A percentile compares a stretch with the other conserved stretches of the same genome.
Evolutionary conservation across 1,140 invertebrate species (phyloP).

Genomic region (Tribolium madens): DNA sequence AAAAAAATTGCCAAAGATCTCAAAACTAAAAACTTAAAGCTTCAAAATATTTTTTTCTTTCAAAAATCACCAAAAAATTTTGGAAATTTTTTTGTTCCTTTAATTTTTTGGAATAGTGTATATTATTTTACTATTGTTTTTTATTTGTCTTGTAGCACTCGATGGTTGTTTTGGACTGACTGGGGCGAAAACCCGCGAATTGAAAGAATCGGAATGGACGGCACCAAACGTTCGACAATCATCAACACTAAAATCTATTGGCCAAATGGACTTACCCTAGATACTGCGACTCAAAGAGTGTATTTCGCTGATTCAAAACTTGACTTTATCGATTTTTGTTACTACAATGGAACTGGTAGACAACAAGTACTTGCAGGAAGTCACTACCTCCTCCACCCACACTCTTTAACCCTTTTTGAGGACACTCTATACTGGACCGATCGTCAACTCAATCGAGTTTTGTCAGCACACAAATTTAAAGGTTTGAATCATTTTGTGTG

Average conservation of each 20-base stretch:
- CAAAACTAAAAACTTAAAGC: too few species aligned
- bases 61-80: too few species aligned
- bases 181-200: slow-evolving; percentile 98
- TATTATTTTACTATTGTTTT: too few species aligned
- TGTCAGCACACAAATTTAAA: slow-evolving; percentile 91
- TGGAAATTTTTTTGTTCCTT: too few species aligned
- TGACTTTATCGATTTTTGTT: slow-evolving; percentile 98
- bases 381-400: slow-evolving; percentile 94
- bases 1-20: too few species aligned
- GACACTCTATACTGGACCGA: slow-evolving; percentile 98
- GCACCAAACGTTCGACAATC: slow-evolving; percentile 85
- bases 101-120: too few species aligned
- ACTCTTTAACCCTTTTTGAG: slow-evolving; percentile 93
- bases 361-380: slow-evolving; percentile 89
- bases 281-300: slow-evolving; percentile 91
- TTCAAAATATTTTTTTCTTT: too few species aligned
- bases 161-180: slow-evolving; percentile 97
- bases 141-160: slow-evolving; percentile 67
- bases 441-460: slow-evolving; percentile 87
- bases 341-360: slow-evolving; percentile 93
- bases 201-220: slow-evolving; percentile 96
- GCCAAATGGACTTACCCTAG: slow-evolving; percentile 96
- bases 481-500: too few species aligned
- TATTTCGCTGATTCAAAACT: slow-evolving; percentile 99
- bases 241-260: slow-evolving; percentile 98